Conservation (phyloP, 2,888 invertebrate species). For the Heliconius aoede region DNA sequence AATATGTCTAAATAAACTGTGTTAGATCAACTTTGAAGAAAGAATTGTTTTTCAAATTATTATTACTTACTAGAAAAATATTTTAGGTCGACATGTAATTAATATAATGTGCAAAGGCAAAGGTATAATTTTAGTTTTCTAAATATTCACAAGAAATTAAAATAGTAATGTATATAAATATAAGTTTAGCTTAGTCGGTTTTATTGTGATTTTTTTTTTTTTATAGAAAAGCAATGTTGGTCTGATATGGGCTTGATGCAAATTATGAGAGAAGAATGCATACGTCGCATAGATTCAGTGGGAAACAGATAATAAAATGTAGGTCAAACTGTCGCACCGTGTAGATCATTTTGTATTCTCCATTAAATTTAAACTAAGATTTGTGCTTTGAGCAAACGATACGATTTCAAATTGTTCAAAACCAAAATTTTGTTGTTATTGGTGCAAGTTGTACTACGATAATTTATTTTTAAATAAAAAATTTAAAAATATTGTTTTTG, state of each 20-base stretch:
- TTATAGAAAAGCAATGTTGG: not conserved
- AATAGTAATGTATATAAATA: no score
- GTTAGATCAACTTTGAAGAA: not conserved
- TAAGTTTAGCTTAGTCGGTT: not conserved
- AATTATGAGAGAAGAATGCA: conserved; percentile 11
- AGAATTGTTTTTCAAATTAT: not conserved
- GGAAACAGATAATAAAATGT: conserved; percentile 25
- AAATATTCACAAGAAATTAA: not conserved
- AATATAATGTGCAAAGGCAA: no score
- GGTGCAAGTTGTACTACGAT: conserved; percentile 82
- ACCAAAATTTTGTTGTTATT: conserved; percentile 83
- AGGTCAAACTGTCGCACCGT: conserved; percentile 51
- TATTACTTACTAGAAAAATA: not conserved
- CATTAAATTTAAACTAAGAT: conserved; percentile 50
- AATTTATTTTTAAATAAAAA: conserved; percentile 84
- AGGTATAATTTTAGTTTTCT: no score
- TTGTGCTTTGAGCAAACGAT: conserved; percentile 77
- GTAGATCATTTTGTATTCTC: conserved; percentile 66
- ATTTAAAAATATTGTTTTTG: conserved; percentile 55
- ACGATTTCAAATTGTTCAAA: conserved; percentile 76
- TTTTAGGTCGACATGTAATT: not conserved
- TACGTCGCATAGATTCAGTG: conserved; percentile 17
- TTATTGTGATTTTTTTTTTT: conserved; percentile 3
- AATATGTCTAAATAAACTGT: not conserved
- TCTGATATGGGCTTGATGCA: not conserved